Conservation (phyloP, 1,140 invertebrate species). For the Micrasema minimum region DNA sequence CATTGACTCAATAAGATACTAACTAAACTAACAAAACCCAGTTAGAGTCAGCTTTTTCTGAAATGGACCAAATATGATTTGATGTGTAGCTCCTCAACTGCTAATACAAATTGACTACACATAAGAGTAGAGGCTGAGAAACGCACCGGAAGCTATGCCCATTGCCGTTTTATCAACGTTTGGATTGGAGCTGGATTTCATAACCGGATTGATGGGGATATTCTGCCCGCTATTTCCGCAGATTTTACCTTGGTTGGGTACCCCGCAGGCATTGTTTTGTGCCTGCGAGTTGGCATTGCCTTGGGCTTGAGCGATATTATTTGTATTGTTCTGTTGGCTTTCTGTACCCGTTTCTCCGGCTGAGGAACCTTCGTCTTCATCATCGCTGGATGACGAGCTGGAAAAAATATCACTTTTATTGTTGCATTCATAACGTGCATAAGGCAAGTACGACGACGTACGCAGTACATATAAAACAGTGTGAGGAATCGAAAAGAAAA, state of each 20-base stretch:
- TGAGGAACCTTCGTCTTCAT: constrained; percentile 70
- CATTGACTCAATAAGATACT: too few relatives aligned
- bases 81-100: too few relatives aligned
- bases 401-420: neutral
- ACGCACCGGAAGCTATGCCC: constrained; percentile 62
- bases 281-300: constrained; percentile 50
- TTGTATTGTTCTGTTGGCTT: constrained; percentile 38
- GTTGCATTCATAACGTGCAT: too few relatives aligned
- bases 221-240: constrained; percentile 56
- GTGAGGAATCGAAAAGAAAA: too few relatives aligned
- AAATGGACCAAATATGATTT: too few relatives aligned
- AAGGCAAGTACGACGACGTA: too few relatives aligned
- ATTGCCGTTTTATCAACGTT: constrained; percentile 65
- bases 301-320: constrained; percentile 13
- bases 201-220: constrained; percentile 63
- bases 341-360: constrained; percentile 64
- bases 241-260: constrained; percentile 61
- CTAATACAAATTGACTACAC: neutral
- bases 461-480: too few relatives aligned
- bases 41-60: too few relatives aligned
- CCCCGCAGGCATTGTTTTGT: constrained; percentile 56
- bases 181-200: constrained; percentile 65
- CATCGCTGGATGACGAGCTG: constrained; percentile 75
- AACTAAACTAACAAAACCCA: too few relatives aligned
- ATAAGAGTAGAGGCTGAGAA: constrained; percentile 12